phyloP scores from a whole-genome alignment of 1,140 invertebrate genomes.

The Drosophila murphyi region DNA sequence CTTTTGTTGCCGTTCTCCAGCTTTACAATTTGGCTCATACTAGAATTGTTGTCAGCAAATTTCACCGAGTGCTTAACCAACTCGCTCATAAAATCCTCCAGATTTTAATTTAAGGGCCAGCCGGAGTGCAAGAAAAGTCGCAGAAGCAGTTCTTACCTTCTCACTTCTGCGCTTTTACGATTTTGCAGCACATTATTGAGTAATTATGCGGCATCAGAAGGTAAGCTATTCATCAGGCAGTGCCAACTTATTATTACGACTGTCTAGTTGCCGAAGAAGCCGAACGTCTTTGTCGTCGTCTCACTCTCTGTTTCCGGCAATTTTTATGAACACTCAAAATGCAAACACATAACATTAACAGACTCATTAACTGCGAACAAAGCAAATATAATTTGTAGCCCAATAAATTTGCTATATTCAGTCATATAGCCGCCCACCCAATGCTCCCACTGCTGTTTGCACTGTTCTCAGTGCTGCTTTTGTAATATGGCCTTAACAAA shows the following conservation, averaged over 20 bases:
- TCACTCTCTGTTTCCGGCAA: constrained; percentile 11
- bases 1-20: background rate
- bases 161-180: constrained; percentile 55
- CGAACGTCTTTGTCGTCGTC: background rate
- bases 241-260: constrained; percentile 36
- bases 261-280: constrained; percentile 16
- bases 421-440: constrained; percentile 8
- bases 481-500: constrained; percentile 44
- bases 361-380: constrained; percentile 80
- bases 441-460: background rate
- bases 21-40: background rate
- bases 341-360: constrained; percentile 80
- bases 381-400: constrained; percentile 82
- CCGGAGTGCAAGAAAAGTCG: background rate
- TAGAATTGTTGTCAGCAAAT: constrained; percentile 1
- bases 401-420: constrained; percentile 70
- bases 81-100: constrained; percentile 29
- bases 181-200: constrained; percentile 76
- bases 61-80: constrained; percentile 21
- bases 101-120: constrained; percentile 25
- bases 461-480: background rate
- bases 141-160: constrained; percentile 5
- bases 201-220: constrained; percentile 73
- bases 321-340: constrained; percentile 80
- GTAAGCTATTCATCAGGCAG: constrained; percentile 22